Conservation (phyloP, 1,140 invertebrate genomes). For the Lordiphosa stackelbergi region DNA sequence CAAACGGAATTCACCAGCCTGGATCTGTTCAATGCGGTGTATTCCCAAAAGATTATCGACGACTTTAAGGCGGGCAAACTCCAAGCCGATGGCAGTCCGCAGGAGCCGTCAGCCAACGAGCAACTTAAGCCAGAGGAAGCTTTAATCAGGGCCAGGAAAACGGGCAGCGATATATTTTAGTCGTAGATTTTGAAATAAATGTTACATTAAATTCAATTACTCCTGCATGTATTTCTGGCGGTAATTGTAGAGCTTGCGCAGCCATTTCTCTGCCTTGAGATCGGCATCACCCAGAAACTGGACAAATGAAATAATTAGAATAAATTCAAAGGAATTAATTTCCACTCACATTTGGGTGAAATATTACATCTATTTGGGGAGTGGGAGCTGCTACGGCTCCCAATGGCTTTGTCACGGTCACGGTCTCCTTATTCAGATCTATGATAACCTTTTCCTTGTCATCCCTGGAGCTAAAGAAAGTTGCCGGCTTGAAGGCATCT, state of each 20-base stretch:
- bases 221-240: constrained; percentile 67
- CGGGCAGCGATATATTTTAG: constrained; percentile 88
- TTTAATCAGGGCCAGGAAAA: constrained; percentile 81
- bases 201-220: constrained; percentile 26
- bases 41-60: constrained; percentile 87
- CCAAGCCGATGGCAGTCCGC: constrained; percentile 82
- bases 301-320: not conserved
- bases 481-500: constrained; percentile 53
- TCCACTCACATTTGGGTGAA: constrained; percentile 51
- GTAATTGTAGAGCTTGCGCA: constrained; percentile 69
- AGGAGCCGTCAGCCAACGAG: constrained; percentile 86
- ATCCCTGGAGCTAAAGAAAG: constrained; percentile 61
- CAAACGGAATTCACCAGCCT: constrained; percentile 90
- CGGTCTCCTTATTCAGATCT: constrained; percentile 63
- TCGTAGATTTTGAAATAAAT: constrained; percentile 40
- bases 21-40: constrained; percentile 90
- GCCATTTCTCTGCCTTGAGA: constrained; percentile 67
- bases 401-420: constrained; percentile 40
- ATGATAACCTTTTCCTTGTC: constrained; percentile 65
- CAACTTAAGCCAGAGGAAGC: constrained; percentile 85
- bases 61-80: constrained; percentile 87
- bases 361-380: constrained; percentile 53
- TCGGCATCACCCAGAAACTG: constrained; percentile 68
- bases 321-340: not conserved
- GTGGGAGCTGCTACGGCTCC: constrained; percentile 9